These are phyloP conservation scores for Glaucomys volans DNA, from an alignment of 2,113 vertebrate genomes.

Conservation along the genomic window DNA sequence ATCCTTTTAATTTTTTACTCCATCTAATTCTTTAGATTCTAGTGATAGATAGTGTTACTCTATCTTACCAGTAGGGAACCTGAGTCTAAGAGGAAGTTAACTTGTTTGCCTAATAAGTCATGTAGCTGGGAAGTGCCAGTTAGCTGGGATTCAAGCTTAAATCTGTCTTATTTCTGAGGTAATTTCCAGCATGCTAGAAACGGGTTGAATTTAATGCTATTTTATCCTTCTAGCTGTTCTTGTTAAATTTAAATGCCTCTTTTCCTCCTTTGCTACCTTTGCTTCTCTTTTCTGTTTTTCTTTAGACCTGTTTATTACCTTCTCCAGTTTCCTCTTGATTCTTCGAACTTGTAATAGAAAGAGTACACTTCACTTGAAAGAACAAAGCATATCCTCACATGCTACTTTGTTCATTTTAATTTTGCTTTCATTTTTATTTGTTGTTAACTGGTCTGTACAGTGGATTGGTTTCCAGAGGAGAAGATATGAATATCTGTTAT, in stretches of 20 bases:
- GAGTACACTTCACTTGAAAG: constrained; percentile 27
- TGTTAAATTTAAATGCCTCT: constrained; percentile 27
- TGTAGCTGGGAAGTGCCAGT: not conserved
- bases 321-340: not conserved
- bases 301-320: not conserved
- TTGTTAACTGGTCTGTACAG: constrained; percentile 49
- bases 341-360: constrained; percentile 29
- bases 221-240: not conserved
- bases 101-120: constrained; percentile 10
- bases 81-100: constrained; percentile 22
- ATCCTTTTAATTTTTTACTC: constrained; percentile 26
- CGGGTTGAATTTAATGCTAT: not conserved
- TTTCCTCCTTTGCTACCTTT: not conserved
- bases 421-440: constrained; percentile 38
- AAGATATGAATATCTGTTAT: constrained; percentile 6
- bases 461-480: constrained; percentile 44
- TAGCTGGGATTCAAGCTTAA: constrained; percentile 48
- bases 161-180: constrained; percentile 4
- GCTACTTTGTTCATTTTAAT: constrained; percentile 40
- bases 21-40: constrained; percentile 39
- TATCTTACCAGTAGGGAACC: constrained; percentile 27
- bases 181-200: not conserved
- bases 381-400: constrained; percentile 16
- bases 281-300: constrained; percentile 44
- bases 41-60: not conserved